Conservation (phyloP, 1,140 invertebrate species). For the Melipona quadrifasciata region DNA sequence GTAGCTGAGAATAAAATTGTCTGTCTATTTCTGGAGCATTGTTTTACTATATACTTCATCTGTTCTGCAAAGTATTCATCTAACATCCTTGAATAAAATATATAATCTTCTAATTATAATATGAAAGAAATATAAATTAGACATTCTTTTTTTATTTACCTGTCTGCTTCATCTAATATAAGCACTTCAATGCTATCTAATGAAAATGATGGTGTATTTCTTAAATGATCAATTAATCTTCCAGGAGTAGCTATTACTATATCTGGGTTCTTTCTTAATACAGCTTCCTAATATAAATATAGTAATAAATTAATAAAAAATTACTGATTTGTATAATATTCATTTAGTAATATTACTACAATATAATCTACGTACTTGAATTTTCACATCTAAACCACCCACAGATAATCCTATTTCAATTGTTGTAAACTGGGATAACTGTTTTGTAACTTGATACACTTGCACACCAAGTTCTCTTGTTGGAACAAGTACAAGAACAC, state of each 20-base stretch:
- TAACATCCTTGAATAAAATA: slow-evolving; percentile 89
- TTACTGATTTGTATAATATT: not conserved
- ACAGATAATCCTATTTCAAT: slow-evolving; percentile 92
- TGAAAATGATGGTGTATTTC: slow-evolving; percentile 96
- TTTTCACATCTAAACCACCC: slow-evolving; percentile 96
- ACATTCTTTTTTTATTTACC: slow-evolving; percentile 79
- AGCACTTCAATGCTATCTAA: slow-evolving; percentile 96
- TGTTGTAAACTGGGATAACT: slow-evolving; percentile 93
- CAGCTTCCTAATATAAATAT: slow-evolving; percentile 85
- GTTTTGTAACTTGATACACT: slow-evolving; percentile 96
- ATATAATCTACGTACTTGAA: slow-evolving; percentile 84
- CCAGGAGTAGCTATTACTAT: slow-evolving; percentile 99
- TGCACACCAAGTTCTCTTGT: slow-evolving; percentile 98
- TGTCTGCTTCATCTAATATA: slow-evolving; percentile 97
- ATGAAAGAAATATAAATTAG: slow-evolving; percentile 39
- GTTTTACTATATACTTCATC: slow-evolving; percentile 97
- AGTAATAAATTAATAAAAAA: slow-evolving; percentile 35
- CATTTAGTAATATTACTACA: not conserved
- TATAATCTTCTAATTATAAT: slow-evolving; percentile 28
- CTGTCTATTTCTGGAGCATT: slow-evolving; percentile 96
- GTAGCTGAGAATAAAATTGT: slow-evolving; percentile 99
- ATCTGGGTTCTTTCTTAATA: slow-evolving; percentile 95
- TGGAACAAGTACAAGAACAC: slow-evolving; percentile 97
- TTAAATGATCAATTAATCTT: slow-evolving; percentile 97
- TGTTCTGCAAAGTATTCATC: slow-evolving; percentile 99